phyloP scores from a whole-genome alignment of 2,797 vertebrate species.

The Gymnocypris eckloni region DNA sequence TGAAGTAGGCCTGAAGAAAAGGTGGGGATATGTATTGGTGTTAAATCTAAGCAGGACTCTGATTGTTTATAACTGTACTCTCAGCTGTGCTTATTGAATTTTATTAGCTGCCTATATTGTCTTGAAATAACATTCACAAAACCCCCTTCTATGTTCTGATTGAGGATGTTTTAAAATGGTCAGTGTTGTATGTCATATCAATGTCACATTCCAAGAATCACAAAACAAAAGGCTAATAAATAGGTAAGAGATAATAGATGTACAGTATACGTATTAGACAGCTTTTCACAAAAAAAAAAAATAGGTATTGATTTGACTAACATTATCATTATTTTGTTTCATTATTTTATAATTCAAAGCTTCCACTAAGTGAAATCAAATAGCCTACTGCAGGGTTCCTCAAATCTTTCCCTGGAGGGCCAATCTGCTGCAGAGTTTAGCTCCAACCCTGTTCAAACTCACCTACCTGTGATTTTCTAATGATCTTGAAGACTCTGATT shows the following conservation, averaged over 20 bases:
- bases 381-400: no score
- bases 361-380: neutral
- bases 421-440: no score
- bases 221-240: neutral
- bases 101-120: slow-evolving; percentile 41
- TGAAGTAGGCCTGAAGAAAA: neutral
- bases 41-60: slow-evolving; percentile 39
- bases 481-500: no score
- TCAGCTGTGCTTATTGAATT: slow-evolving; percentile 47
- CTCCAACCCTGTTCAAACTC: no score
- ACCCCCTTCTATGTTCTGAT: slow-evolving; percentile 9
- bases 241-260: neutral
- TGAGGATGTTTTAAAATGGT: neutral
- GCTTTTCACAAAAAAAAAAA: neutral
- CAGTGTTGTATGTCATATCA: neutral
- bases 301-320: neutral
- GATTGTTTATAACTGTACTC: slow-evolving; percentile 52
- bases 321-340: no score
- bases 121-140: neutral
- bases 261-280: neutral
- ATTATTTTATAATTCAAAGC: neutral
- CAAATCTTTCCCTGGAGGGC: no score
- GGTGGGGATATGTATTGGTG: neutral
- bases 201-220: neutral
- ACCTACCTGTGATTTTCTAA: no score